Conservation (phyloP, 2,888 invertebrate genomes). For the Nasonia oneida region DNA sequence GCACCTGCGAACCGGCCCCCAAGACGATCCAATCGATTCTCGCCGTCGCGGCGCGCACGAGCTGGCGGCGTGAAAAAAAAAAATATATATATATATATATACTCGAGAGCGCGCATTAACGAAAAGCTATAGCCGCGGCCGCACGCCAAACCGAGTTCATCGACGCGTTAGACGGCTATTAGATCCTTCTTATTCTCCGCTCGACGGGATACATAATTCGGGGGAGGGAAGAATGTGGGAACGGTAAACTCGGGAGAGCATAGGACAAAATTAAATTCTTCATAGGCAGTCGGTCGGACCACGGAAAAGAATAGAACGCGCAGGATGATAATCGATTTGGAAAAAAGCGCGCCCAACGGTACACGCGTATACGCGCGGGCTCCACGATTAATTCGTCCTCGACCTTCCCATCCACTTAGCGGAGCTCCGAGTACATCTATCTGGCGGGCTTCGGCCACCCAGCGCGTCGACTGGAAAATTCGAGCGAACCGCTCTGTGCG, state of each 20-base stretch:
- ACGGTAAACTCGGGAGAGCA: neutral
- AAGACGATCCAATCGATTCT: slow-evolving; percentile 56
- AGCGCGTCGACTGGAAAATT: neutral
- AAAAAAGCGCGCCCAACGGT: slow-evolving; percentile 33
- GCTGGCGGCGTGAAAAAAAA: slow-evolving; percentile 8
- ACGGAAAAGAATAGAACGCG: neutral
- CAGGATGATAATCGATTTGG: slow-evolving; percentile 43
- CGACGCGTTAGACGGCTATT: too few relatives aligned
- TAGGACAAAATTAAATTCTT: slow-evolving; percentile 38
- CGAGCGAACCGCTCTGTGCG: neutral
- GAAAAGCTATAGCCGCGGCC: neutral
- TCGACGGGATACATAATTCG: too few relatives aligned
- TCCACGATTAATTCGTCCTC: neutral
- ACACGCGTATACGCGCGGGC: neutral
- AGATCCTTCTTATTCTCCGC: too few relatives aligned
- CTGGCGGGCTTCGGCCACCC: neutral
- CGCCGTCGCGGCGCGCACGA: neutral
- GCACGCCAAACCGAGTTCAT: too few relatives aligned
- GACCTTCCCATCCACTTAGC: neutral
- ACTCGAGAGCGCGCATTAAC: neutral
- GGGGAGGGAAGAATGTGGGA: too few relatives aligned
- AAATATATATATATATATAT: neutral
- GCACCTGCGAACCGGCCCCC: slow-evolving; percentile 37
- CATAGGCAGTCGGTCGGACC: neutral
- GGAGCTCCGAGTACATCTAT: too few relatives aligned